Evolutionary conservation across 1,140 invertebrate species (phyloP).

Genomic region (Nylanderia fulva): DNA sequence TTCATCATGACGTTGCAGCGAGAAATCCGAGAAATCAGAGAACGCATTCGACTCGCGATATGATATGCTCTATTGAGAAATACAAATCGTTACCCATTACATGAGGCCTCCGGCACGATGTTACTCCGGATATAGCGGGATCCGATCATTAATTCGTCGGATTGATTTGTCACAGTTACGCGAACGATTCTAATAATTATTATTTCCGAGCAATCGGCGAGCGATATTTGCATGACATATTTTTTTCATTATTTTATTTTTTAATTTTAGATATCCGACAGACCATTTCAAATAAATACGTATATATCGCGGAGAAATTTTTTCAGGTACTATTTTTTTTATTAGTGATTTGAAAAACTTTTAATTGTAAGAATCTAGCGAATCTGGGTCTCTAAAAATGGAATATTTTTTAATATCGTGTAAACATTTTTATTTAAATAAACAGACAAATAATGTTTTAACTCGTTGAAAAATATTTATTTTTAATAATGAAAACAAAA

Average conservation of each 20-base stretch:
- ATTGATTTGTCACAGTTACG: background rate
- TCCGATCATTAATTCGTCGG: slow-evolving; percentile 22
- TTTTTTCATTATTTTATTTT: background rate
- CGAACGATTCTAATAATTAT: background rate
- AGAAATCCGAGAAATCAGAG: slow-evolving; percentile 25
- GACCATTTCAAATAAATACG: background rate
- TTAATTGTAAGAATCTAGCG: too few species aligned
- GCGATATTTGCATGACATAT: background rate
- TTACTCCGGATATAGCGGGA: background rate
- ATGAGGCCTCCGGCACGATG: background rate
- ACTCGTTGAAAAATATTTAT: too few species aligned
- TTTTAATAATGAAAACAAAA: too few species aligned
- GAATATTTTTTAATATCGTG: too few species aligned
- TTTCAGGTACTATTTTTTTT: too few species aligned
- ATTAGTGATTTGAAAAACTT: too few species aligned
- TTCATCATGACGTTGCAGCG: background rate
- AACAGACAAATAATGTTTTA: too few species aligned
- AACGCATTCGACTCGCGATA: background rate
- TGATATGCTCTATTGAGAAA: slow-evolving; percentile 24
- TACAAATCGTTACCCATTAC: slow-evolving; percentile 33
- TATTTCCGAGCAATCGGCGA: background rate
- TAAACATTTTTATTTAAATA: too few species aligned
- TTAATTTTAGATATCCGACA: background rate
- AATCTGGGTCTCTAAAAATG: too few species aligned
- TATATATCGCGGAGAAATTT: background rate